A percentile compares a stretch with the other conserved stretches of the same genome.
Conservation (phyloP, 2,888 invertebrate genomes). For the Aelia acuminata region DNA sequence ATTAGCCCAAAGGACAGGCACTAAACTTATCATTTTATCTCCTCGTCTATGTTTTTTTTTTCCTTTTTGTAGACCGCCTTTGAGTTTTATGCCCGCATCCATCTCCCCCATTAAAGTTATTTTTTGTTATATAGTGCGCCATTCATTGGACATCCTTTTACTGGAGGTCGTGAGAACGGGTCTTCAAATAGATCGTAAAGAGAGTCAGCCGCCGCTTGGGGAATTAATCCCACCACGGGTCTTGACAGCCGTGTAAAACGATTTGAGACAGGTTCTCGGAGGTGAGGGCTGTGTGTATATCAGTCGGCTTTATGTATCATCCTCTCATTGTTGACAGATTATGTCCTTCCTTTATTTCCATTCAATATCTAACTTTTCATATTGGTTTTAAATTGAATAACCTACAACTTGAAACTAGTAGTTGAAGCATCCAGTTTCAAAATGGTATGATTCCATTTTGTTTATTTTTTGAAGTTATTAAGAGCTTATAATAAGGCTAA, state of each 20-base stretch:
- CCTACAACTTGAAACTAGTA: too few relatives aligned
- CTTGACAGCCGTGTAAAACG: slow-evolving; percentile 7
- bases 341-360: not conserved
- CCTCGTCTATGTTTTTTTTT: slow-evolving; percentile 24
- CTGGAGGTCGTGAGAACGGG: slow-evolving; percentile 45
- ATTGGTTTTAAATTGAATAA: too few relatives aligned
- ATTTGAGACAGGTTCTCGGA: not conserved
- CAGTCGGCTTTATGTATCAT: not conserved
- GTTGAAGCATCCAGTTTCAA: too few relatives aligned
- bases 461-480: too few relatives aligned
- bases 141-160: slow-evolving; percentile 33
- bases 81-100: slow-evolving; percentile 45
- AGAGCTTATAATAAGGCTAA: too few relatives aligned
- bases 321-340: not conserved
- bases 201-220: not conserved
- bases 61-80: slow-evolving; percentile 29
- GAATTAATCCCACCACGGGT: not conserved
- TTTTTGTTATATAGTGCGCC: slow-evolving; percentile 43
- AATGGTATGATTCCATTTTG: too few relatives aligned
- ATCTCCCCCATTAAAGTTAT: slow-evolving; percentile 35
- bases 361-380: too few relatives aligned
- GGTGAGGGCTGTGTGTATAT: not conserved
- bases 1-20: slow-evolving; percentile 55
- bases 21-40: slow-evolving; percentile 52
- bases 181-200: slow-evolving; percentile 38